Base-by-base conservation (phyloP, 37 sponge, comb jelly and placozoan species). In the Petrosia ficiformis region DNA sequence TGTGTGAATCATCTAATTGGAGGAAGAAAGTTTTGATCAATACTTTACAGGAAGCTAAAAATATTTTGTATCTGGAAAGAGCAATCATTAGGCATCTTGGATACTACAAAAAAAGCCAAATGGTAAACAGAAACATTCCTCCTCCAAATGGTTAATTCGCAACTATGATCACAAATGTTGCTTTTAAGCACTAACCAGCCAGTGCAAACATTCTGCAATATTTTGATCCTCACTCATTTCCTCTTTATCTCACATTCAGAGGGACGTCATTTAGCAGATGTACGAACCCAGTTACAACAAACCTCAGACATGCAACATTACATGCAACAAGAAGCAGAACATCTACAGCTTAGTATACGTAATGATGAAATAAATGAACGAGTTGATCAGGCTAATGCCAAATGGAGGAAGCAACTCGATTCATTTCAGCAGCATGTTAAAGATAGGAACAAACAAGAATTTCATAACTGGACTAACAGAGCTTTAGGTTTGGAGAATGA, bases 381-480 rank as follows among this genome's bases (percentile, higher is more conserved):
- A 31, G 41, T 76, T 24, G 34, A 76, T 67, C 82, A 75, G 59
- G 39, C 26, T 32, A 61, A n/a, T 29, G 11, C 84, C 1, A 56
- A 71, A 56, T 38, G 80, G 32, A 57, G 48, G 43, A 71, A 41
- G 19, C 31, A 25, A 33, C 33, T 68, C 48, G 71, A 79, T 59
- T 44, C 38, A 14, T 3, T 71, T 0, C 85, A 89, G 81, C 21
- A 56, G 0, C 10, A 52, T 57, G 44, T 74, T 3, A 57, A 36
- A 48, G 66, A 70, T 54, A 85, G 44, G 66, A 90, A 90, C 44
- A 52, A 39, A 6, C 42, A 14, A 40, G 78, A 81, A 57, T 10
- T 77, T 65, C 35, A 60, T 64, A 52, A 65, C 21, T 86, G 91
- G 91, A 74, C 69, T 21, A 29, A 54, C 56, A 76, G 85, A 29